Evolutionary conservation across 2,888 invertebrate species (phyloP), one percentile per base, ranked within the genome.

Genomic region (Chrysina gloriosa): DNA sequence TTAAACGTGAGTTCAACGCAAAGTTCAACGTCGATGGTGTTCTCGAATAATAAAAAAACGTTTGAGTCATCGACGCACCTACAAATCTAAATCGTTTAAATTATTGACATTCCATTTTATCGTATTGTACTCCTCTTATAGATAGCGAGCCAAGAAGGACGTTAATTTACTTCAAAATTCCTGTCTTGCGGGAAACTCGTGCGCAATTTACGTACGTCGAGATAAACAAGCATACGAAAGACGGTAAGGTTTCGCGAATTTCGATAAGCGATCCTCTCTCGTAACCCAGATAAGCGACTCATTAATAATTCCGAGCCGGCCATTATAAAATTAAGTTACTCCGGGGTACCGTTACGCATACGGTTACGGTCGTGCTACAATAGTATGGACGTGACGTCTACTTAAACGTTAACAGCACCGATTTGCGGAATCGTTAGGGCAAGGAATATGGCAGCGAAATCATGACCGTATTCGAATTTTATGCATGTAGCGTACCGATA

Each of bases 221-320:
- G n/a, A n/a, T n/a, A n/a, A 36, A 36, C 36, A 31, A 9, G 31
- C n/a, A 31, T 16, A 9, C 21, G 45, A 19, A 19, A 45, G 21
- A 19, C 9, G 45, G 7, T 45, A 16, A 19, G 19, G 14, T n/a
- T n/a, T n/a, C 5, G 7, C 19, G 45, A n/a, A 45, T 45, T 21
- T 21, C 19, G 45, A 45, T 21, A 45, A 45, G 19, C 19, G 31
- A 34, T 52, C 19, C 52, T 52, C 29, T 31, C 52, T 52, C 29
- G 52, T 52, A 52, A 52, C 52, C 52, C 31, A 52, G 31, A 52
- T 52, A 52, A 31, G 9, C 25, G 52, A 29, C 52, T 52, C 52
- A 52, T 52, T 52, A 52, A 27, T 19, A 29, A 52, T 52, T 52
- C 52, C 14, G 31, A 52, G 31, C n/a, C n/a, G n/a, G n/a, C 19